Percentiles rank a stretch among this genome's conserved stretches.
phyloP scores from a whole-genome alignment of 2,797 vertebrate genomes.

The Chromis chromis region DNA sequence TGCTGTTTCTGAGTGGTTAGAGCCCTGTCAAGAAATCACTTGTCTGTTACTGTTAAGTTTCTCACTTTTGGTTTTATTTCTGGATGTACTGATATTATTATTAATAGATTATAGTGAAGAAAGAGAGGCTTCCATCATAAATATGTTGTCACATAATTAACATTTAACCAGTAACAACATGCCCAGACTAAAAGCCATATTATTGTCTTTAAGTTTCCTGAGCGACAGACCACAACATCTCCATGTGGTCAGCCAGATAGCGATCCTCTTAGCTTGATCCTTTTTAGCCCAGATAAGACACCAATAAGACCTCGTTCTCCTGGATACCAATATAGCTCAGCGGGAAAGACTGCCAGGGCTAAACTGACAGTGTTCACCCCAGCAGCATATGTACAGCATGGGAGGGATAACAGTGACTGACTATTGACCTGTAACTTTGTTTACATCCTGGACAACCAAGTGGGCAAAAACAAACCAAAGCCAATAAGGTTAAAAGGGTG shows the following conservation, averaged over 20 bases:
- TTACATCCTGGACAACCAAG: constrained; percentile 46
- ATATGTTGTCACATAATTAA: background rate
- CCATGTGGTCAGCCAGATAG: constrained; percentile 56
- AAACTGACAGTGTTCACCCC: constrained; percentile 26
- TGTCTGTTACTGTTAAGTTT: background rate
- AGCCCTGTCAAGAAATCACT: background rate
- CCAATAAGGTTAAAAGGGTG: background rate
- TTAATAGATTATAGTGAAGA: background rate
- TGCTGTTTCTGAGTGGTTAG: background rate
- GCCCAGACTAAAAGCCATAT: background rate
- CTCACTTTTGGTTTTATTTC: background rate
- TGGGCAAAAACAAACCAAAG: constrained; percentile 1
- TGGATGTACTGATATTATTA: constrained; percentile 3
- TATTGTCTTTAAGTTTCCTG: constrained; percentile 19
- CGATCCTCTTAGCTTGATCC: constrained; percentile 83
- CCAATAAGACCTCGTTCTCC: constrained; percentile 61
- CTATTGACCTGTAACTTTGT: constrained; percentile 54
- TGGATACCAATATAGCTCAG: constrained; percentile 69
- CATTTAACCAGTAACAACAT: background rate
- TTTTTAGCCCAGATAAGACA: constrained; percentile 75
- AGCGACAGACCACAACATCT: constrained; percentile 60
- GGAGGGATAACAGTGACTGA: constrained; percentile 31
- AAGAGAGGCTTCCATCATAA: background rate
- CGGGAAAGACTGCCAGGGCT: constrained; percentile 11
- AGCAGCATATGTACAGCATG: constrained; percentile 26